Base-by-base conservation (phyloP, 2,113 vertebrate species). In the Antigone vipio region DNA sequence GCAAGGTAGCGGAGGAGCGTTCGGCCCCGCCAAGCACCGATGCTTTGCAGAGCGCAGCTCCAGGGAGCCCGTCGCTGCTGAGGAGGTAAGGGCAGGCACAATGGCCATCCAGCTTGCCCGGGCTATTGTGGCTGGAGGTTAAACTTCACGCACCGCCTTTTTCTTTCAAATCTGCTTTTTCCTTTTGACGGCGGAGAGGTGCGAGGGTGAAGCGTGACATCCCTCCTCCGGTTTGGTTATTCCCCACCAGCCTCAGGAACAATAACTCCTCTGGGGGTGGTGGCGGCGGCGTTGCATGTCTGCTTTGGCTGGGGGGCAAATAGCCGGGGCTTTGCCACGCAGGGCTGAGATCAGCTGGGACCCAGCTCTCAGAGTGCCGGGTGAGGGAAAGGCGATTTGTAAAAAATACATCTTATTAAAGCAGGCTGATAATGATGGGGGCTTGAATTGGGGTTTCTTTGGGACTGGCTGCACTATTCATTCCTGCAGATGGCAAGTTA, bases 11-110 rank as follows among this genome's bases (percentile, higher is more conserved):
- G 14, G 81, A 72, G 95, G 49, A 95, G 83, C 27, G 5, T 47
- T 35, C 20, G 27, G 49, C 56, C 81, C 32, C 38, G 3, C 75
- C 4, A 49, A 55, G 74, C 64, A 30, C 86, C 27, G 87, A 94
- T 95, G 97, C 95, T 88, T 68, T 78, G 95, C 78, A 8, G 77
- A 78, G 62, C 52, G 11, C 66, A 29, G 85, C 89, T 62, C 68
- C 80, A 56, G 40, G 59, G 67, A 95, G 75, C 76, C 40, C 32
- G 11, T 50, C 47, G 5, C 76, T 80, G 75, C 93, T 96, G 0
- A 95, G 52, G 93, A 95, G 95, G 96, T 96, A 10, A 85, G 53
- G 55, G 58, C 38, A 79, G 58, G 42, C 91, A 91, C 85, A 96
- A 95, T 79, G 78, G 88, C 73, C 84, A 47, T 34, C 60, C 64